Evolutionary conservation across 2,888 invertebrate genomes (phyloP).

Genomic region (Phania funesta): DNA sequence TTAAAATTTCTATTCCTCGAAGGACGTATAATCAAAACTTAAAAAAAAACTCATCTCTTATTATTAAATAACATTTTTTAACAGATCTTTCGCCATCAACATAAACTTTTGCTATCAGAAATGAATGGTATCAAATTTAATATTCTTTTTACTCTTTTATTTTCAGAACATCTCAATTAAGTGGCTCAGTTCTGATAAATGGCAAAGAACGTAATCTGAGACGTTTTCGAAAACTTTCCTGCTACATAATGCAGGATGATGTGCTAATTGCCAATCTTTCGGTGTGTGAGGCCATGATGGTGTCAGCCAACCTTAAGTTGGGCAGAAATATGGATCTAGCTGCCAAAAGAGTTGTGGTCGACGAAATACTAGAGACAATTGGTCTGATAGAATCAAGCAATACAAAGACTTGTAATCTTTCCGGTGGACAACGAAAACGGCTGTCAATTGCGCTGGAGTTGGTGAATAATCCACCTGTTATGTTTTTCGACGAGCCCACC

Average conservation of each 20-base stretch:
- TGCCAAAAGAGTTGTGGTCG: conserved; percentile 89
- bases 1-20: no score
- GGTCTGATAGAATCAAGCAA: conserved; percentile 89
- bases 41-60: no score
- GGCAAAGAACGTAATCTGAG: conserved; percentile 92
- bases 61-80: no score
- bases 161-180: conserved; percentile 90
- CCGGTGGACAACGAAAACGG: conserved; percentile 95
- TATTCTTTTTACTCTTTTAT: background rate
- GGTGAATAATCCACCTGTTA: conserved; percentile 97
- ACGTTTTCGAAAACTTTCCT: conserved; percentile 94
- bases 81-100: no score
- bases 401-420: conserved; percentile 89
- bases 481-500: conserved; percentile 98
- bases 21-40: no score
- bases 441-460: conserved; percentile 95
- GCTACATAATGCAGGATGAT: conserved; percentile 98
- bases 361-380: conserved; percentile 92
- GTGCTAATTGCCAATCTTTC: conserved; percentile 93
- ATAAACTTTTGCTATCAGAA: no score
- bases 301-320: conserved; percentile 95
- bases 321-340: conserved; percentile 87
- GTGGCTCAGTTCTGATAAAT: conserved; percentile 92
- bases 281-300: conserved; percentile 95
- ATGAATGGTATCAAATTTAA: background rate